Evolutionary conservation across 2,888 invertebrate genomes (phyloP), one percentile per base, ranked within the genome.

Genomic region (Ormyrus labotus): DNA sequence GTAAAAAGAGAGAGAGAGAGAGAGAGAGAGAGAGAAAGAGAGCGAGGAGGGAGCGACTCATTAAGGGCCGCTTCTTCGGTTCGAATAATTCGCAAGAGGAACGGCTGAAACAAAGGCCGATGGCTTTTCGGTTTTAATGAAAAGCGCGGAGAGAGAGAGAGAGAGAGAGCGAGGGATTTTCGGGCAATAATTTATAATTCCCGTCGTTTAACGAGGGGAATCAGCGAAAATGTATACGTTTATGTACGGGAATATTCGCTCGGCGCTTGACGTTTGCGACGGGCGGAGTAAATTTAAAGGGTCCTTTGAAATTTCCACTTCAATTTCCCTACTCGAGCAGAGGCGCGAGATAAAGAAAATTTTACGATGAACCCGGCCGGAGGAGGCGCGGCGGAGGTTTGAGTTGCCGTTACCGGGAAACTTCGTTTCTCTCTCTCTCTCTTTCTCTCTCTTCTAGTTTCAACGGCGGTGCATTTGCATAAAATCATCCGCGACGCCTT

Each of bases 401-500:
- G 74, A 81, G 81, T 78, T 70, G 81, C 48, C 78, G 78, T 78
- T 75, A 80, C 81, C 81, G 71, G 81, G 34, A 86, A 87, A 88
- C 86, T 88, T 88, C 85, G 85, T 86, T 81, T 76, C 71, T 73
- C 80, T 73, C 80, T 71, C 68, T 8, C 60, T 50, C 80, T 73
- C 80, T 71, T 61, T 8, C 60, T 50, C 85, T 63, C 45, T 63
- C 45, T 11, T 60, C 53, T 55, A 63, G 73, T 58, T 86, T 34
- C 34, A 34, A 4, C 85, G 82, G 84, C 78, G 83, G 81, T 84
- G 84, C 88, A 88, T 89, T 89, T 89, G 88, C 89, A 89, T 89
- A 89, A 89, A 88, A 89, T 89, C 88, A 86, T 87, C 87, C 85
- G 86, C 83, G 84, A 83, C 86, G 86, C 85, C 86, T 86, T 84